phyloP scores from a whole-genome alignment of 2,888 invertebrate species.

The Isotomurus palustris region DNA sequence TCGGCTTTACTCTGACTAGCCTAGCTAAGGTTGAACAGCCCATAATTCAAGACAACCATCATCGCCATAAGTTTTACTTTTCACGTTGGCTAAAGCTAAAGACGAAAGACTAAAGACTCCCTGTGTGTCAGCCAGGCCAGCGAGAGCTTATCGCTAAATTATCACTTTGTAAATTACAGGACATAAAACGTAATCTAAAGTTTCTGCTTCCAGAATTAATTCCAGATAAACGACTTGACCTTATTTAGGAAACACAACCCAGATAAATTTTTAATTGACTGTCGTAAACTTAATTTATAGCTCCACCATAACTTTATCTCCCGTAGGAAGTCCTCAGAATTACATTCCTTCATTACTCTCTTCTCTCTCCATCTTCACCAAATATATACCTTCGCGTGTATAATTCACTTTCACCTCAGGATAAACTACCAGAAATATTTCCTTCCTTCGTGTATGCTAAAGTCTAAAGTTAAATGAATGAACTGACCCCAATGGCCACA shows the following conservation, averaged over 20 bases:
- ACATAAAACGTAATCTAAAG: constrained; percentile 15
- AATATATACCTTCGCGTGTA: too few relatives aligned
- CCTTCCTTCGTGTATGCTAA: too few relatives aligned
- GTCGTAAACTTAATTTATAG: constrained; percentile 8
- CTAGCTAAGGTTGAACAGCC: background rate
- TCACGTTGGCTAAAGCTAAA: constrained; percentile 2
- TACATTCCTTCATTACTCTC: too few relatives aligned
- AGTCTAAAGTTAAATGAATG: too few relatives aligned
- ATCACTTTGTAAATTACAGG: constrained; percentile 23
- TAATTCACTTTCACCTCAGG: too few relatives aligned
- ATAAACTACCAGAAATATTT: too few relatives aligned
- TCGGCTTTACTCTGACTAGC: background rate
- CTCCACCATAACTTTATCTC: too few relatives aligned
- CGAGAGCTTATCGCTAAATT: constrained; percentile 17
- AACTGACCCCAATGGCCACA: too few relatives aligned
- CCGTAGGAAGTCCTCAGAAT: too few relatives aligned
- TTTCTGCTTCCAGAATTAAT: constrained; percentile 3
- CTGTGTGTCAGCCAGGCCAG: background rate
- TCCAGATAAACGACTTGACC: constrained; percentile 9
- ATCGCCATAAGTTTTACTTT: constrained; percentile 8
- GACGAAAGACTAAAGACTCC: background rate
- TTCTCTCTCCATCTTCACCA: too few relatives aligned
- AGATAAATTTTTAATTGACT: constrained; percentile 12
- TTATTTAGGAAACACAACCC: constrained; percentile 5
- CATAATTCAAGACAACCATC: constrained; percentile 15